A percentile compares a stretch with the other conserved stretches of the same genome.
Evolutionary conservation across 2,797 vertebrate genomes (phyloP).

Genomic region (Macrochelys suwanniensis): DNA sequence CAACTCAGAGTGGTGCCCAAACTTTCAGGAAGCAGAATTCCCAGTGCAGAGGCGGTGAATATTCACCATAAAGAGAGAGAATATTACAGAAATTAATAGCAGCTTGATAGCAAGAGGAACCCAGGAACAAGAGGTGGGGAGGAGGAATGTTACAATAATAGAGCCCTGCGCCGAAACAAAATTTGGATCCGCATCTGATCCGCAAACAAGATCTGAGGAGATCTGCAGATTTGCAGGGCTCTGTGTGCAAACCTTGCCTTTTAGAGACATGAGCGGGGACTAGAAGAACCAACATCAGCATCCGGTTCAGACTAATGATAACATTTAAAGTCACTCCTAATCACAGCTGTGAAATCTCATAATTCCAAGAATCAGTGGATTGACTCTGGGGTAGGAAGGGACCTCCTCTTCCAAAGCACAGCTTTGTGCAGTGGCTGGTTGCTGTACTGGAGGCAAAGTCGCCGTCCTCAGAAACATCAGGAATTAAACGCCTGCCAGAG

Average conservation of each 20-base stretch:
- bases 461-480: rapidly evolving
- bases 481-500: not conserved
- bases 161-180: no score
- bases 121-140: no score
- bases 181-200: no score
- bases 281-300: not conserved
- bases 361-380: not conserved
- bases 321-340: not conserved
- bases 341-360: not conserved
- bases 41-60: rapidly evolving
- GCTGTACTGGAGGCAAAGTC: rapidly evolving
- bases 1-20: not conserved
- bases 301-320: not conserved
- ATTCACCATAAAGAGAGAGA: not conserved
- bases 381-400: not conserved
- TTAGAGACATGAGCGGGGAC: not conserved
- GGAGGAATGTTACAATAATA: not conserved
- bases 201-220: no score
- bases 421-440: not conserved
- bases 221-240: no score
- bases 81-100: not conserved
- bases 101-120: rapidly evolving
- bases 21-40: not conserved
- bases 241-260: not conserved
- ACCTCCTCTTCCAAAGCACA: not conserved